A percentile compares a stretch with the other conserved stretches of the same genome.
Evolutionary conservation across 2,113 vertebrate species (phyloP).

Genomic region (Pangasianodon gigas): DNA sequence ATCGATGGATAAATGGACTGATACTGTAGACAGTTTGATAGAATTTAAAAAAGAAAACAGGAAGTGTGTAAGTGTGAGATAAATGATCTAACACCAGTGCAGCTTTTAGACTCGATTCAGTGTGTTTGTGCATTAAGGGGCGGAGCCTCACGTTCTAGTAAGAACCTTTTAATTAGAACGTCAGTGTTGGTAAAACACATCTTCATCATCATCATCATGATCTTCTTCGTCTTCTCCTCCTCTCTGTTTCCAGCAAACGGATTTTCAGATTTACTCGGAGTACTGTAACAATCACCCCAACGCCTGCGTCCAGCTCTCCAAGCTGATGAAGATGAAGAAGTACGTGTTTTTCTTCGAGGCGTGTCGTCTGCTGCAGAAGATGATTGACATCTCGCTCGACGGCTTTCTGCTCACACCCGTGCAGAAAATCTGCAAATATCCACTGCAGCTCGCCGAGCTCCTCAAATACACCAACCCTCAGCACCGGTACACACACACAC

Average conservation of each 20-base stretch:
- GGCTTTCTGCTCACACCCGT: slow-evolving; percentile 94
- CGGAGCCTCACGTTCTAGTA: neutral
- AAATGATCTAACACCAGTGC: neutral
- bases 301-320: slow-evolving; percentile 88
- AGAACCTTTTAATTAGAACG: neutral
- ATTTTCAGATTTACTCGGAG: slow-evolving; percentile 97
- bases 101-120: neutral
- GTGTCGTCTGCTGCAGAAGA: slow-evolving; percentile 91
- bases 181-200: neutral
- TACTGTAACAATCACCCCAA: slow-evolving; percentile 98
- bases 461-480: slow-evolving; percentile 95
- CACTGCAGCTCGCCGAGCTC: slow-evolving; percentile 89
- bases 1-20: too few relatives aligned
- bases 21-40: too few relatives aligned
- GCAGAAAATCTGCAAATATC: slow-evolving; percentile 99
- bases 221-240: neutral
- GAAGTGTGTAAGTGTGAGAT: too few relatives aligned
- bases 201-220: neutral
- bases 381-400: slow-evolving; percentile 94
- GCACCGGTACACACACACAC: slow-evolving; percentile 77
- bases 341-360: slow-evolving; percentile 97
- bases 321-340: slow-evolving; percentile 90
- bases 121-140: neutral
- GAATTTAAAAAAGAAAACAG: too few relatives aligned
- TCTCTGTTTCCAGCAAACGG: slow-evolving; percentile 80